These are phyloP conservation scores for Sorex fumeus DNA, from an alignment of 2,113 vertebrate genomes.

Conservation along the genomic window DNA sequence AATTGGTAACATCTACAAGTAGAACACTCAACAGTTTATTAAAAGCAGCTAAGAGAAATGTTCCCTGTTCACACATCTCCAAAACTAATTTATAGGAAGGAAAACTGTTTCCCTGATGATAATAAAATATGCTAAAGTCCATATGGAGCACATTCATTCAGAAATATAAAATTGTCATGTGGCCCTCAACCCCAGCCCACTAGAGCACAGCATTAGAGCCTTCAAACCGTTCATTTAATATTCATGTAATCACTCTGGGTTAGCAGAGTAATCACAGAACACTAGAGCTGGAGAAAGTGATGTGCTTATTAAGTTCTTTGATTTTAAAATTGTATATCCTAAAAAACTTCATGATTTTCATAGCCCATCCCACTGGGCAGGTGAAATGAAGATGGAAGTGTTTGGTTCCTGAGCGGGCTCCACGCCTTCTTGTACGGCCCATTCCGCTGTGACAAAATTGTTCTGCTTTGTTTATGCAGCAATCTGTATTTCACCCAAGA, in stretches of 20 bases:
- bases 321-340: constrained; percentile 25
- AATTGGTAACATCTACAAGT: constrained; percentile 27
- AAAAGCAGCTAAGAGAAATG: constrained; percentile 55
- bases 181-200: background rate
- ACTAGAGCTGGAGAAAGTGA: background rate
- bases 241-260: background rate
- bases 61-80: constrained; percentile 51
- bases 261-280: constrained; percentile 2
- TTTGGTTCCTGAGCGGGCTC: background rate
- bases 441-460: constrained; percentile 5
- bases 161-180: constrained; percentile 51
- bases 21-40: constrained; percentile 52
- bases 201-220: background rate
- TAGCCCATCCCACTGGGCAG: background rate
- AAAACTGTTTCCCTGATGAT: background rate
- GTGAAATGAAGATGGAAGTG: background rate
- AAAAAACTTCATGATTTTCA: background rate
- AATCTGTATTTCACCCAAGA: background rate
- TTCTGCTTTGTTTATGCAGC: constrained; percentile 8
- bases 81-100: constrained; percentile 15
- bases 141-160: constrained; percentile 36
- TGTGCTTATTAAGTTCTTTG: constrained; percentile 11
- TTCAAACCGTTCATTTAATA: background rate
- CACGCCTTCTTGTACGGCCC: background rate
- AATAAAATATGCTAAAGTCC: constrained; percentile 40